phyloP scores from a whole-genome alignment of 2,888 invertebrate genomes.

The Synergus laeviventris region DNA sequence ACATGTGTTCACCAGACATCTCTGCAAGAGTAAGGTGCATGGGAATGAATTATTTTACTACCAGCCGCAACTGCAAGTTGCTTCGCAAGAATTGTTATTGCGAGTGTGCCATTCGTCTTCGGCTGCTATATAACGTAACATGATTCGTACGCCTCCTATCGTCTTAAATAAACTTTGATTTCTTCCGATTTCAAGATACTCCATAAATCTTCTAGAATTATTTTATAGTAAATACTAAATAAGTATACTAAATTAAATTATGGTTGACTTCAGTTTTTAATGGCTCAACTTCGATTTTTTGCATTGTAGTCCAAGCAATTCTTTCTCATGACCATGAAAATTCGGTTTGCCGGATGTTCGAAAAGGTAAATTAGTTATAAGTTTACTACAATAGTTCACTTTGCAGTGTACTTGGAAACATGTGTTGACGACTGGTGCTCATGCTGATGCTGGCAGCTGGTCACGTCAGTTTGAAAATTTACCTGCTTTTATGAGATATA shows the following conservation, averaged over 20 bases:
- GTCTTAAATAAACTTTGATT: neutral
- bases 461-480: neutral
- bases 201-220: neutral
- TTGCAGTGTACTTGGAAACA: neutral
- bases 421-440: neutral
- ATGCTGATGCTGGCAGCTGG: neutral
- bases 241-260: too few relatives aligned
- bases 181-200: neutral
- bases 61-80: constrained; percentile 17
- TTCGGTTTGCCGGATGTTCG: neutral
- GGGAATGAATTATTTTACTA: constrained; percentile 23
- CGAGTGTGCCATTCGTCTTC: neutral
- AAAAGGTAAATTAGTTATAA: neutral
- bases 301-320: neutral
- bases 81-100: constrained; percentile 7
- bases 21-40: constrained; percentile 10
- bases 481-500: neutral
- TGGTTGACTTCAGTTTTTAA: neutral
- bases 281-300: too few relatives aligned
- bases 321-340: neutral
- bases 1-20: constrained; percentile 34
- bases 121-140: neutral
- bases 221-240: too few relatives aligned
- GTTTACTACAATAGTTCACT: neutral
- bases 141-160: neutral